phyloP scores from a whole-genome alignment of 2,797 vertebrate species.

The Crypturellus tataupa region DNA sequence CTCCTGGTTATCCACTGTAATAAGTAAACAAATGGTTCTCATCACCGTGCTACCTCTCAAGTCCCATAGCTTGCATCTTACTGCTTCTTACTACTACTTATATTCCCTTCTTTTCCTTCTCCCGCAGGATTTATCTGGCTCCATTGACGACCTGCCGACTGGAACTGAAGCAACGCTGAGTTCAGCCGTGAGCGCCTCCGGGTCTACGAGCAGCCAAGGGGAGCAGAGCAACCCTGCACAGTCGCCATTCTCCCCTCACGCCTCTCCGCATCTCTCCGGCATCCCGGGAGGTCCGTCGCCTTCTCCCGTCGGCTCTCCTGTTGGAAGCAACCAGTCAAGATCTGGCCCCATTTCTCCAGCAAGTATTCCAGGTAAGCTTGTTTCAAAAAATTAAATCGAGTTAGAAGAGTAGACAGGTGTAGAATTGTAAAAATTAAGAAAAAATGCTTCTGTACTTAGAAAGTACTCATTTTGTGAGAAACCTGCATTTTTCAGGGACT shows the following conservation, averaged over 20 bases:
- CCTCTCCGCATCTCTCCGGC: conserved; percentile 91
- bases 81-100: not conserved
- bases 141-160: conserved; percentile 95
- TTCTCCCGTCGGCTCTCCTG: conserved; percentile 92
- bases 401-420: fast-evolving
- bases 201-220: conserved; percentile 92
- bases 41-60: not conserved
- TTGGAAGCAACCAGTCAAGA: conserved; percentile 92
- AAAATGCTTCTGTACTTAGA: not conserved
- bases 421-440: not conserved
- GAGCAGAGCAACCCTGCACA: conserved; percentile 93
- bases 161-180: conserved; percentile 92
- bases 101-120: not conserved
- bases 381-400: not conserved
- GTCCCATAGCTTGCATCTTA: not conserved
- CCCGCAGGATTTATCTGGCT: conserved; percentile 93
- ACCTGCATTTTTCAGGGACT: not conserved
- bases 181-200: conserved; percentile 87
- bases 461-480: not conserved
- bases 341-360: conserved; percentile 95
- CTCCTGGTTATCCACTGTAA: not conserved
- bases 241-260: conserved; percentile 94
- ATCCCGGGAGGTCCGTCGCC: conserved; percentile 92
- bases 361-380: conserved; percentile 87
- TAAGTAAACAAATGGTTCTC: not conserved